phyloP scores from a whole-genome alignment of 2,113 vertebrate genomes.

The Colossoma macropomum region DNA sequence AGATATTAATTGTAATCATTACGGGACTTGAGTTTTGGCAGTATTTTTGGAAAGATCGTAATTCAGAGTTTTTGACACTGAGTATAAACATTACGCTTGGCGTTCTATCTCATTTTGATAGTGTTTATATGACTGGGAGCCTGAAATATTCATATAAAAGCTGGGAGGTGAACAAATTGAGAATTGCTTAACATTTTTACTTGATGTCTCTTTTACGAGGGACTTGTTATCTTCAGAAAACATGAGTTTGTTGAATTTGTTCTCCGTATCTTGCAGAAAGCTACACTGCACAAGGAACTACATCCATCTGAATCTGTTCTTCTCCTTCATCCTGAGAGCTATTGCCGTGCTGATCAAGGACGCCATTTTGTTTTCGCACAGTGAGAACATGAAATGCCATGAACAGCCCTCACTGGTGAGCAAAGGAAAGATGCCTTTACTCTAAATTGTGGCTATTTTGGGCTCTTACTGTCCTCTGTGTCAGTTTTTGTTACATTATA shows the following conservation, averaged over 20 bases:
- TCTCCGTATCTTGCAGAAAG: conserved; percentile 77
- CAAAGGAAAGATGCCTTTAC: not conserved
- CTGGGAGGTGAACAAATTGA: conserved; percentile 17
- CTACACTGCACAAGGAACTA: conserved; percentile 95
- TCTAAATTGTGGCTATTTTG: no score
- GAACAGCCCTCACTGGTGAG: conserved; percentile 70
- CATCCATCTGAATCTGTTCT: conserved; percentile 95
- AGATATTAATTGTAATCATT: conserved; percentile 39
- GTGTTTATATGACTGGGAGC: conserved; percentile 49
- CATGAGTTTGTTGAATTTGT: conserved; percentile 7
- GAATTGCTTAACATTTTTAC: conserved; percentile 6
- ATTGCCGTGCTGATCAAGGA: conserved; percentile 92
- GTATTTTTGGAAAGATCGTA: conserved; percentile 62
- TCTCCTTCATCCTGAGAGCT: conserved; percentile 92
- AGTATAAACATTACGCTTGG: conserved; percentile 62
- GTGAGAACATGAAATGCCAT: conserved; percentile 75
- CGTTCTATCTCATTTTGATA: conserved; percentile 9
- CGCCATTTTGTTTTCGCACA: conserved; percentile 84
- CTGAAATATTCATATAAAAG: conserved; percentile 44
- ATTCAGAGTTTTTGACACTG: conserved; percentile 54
- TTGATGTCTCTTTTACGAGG: not conserved
- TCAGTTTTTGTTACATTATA: not conserved
- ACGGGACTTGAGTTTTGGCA: conserved; percentile 41
- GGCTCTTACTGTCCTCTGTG: not conserved
- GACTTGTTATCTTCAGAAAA: not conserved